Base-by-base conservation (phyloP, 2,797 vertebrate genomes). In the Rhinophrynus dorsalis region DNA sequence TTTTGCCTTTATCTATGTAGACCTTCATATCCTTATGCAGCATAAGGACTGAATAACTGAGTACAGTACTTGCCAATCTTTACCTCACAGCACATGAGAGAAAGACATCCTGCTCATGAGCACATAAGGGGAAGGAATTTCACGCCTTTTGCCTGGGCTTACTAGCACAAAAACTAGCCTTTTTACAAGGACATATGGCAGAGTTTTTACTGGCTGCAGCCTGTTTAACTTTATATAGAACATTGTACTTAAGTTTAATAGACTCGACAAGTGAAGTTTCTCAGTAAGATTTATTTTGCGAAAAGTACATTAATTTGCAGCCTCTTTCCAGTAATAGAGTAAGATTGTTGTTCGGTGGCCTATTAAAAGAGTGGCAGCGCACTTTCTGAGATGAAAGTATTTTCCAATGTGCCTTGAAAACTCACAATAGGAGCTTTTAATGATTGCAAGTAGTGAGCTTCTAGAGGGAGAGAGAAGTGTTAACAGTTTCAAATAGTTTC, bases 311-410 rank as follows among this genome's bases (percentile, higher is more conserved):
- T 65, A 42, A 66, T 66, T 58, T 50, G 11, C 30, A 18, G 32
- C 17, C 52, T 42, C 30, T 52, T 37, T 48, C 18, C 35, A 21
- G 15, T 65, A 72, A 72, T 65, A 57, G 33, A 30, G 52, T 65
- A 57, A 29, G 52, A 65, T 50, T 65, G 68, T 72, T 65, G 51
- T 58, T 57, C 20, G 40, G 52, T 51, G 55, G 26, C 52, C 32
- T 70, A 55, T 69, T 63, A 57, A 71, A 57, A 38, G 26, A 51
- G 37, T 58, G 21, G 52, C 56, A 24, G 8, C 40, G 21, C 26
- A 9, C 20, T 52, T 44, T 52, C 30, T 35, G 15, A 48, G n/a
- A 50, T 17, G 4, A 24, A 65, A 44, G 66, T 52, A 52, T 65
- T 45, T 73, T 50, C 51, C 37, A 15, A 59, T 10, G 42, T 35